Base-by-base conservation (phyloP, 2,888 invertebrate species). In the Acronicta psi region DNA sequence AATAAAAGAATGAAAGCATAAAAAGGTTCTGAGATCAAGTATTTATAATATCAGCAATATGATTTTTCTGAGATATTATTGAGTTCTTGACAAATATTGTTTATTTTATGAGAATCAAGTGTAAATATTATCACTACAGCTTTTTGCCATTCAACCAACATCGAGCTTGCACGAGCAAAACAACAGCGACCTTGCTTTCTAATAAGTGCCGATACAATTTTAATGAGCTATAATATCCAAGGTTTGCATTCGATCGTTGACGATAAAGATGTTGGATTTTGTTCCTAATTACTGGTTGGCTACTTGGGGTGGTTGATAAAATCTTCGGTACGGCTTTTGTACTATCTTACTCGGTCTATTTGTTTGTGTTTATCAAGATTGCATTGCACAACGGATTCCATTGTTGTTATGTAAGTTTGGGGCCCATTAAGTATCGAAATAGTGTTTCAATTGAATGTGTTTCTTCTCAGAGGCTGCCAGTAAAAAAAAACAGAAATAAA, bases 121-220 rank as follows among this genome's bases (percentile, higher is more conserved):
- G 20, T 20, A 20, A 4, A 20, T 20, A 20, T 4, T 20, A 34
- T 34, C 1, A 34, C n/a, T 34, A 8, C n/a, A 34, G 44, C 25
- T 51, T 25, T 81, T 81, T 84, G 85, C 34, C 43, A 50, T 37
- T 55, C 40, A 42, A 44, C 49, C 14, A 38, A 38, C 13, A 69
- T 79, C 77, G 80, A 83, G 80, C 37, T 16, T 17, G 80, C 56
- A 75, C 59, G 62, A 77, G 76, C 80, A 82, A 82, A 82, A 78
- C 77, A 83, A 77, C 76, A 75, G 75, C 74, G 89, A 88, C 93
- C 93, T 93, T 93, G 90, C 93, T 93, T 93, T 93, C 93, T 89
- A 93, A 90, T 84, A 86, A 56, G 46, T 60, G 59, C 59, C 83
- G 84, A 89, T 88, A 88, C 84, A 87, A 87, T 88, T 91, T 90